These are phyloP conservation scores for Meliscaeva auricollis DNA, from an alignment of 2,888 invertebrate genomes.

Conservation along the genomic window DNA sequence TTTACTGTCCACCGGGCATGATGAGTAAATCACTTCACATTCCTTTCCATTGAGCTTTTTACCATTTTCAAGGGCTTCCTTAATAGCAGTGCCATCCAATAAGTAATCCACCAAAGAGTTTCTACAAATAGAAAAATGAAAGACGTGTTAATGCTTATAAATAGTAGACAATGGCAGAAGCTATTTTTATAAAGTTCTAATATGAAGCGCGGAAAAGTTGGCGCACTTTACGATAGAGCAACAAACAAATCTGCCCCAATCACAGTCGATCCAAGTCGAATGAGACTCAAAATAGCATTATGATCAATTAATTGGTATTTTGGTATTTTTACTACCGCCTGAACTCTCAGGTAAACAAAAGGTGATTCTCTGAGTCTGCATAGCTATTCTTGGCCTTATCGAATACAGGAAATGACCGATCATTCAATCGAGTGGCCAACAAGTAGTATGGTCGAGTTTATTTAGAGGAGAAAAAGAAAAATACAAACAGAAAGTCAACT, in stretches of 20 bases:
- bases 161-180: conserved; percentile 1
- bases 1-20: conserved; percentile 89
- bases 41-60: conserved; percentile 84
- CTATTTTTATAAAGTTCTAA: conserved; percentile 12
- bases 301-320: conserved; percentile 60
- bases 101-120: conserved; percentile 89
- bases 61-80: conserved; percentile 89
- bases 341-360: conserved; percentile 60
- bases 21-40: conserved; percentile 87
- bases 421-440: conserved; percentile 34
- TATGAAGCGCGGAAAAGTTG: conserved; percentile 21
- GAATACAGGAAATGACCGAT: conserved; percentile 60
- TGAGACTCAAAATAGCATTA: conserved; percentile 43
- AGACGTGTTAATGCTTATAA: conserved; percentile 25
- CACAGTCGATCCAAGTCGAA: conserved; percentile 2
- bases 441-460: conserved; percentile 4
- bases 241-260: conserved; percentile 8
- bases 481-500: conserved; percentile 78
- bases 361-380: conserved; percentile 21
- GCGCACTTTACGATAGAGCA: conserved; percentile 38
- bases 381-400: conserved; percentile 45
- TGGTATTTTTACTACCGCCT: conserved; percentile 40
- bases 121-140: conserved; percentile 84
- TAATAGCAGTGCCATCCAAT: conserved; percentile 89
- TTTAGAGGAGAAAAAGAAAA: too few relatives aligned